Evolutionary conservation across 2,888 invertebrate genomes (phyloP), one percentile per base, ranked within the genome.

Genomic region (Pyrgus malvae): DNA sequence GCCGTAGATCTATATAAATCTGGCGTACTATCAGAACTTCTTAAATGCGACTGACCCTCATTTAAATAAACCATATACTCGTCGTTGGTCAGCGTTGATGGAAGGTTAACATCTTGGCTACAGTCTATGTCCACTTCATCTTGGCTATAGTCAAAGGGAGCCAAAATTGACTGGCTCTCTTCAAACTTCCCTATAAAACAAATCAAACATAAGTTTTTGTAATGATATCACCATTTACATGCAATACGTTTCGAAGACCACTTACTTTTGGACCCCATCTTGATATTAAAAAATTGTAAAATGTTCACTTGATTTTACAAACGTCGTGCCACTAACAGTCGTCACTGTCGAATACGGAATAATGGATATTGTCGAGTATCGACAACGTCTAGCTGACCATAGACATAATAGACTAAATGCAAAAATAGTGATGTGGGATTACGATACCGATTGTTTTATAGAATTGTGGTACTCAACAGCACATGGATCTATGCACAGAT

Each of bases 401-500:
- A n/a, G n/a, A n/a, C n/a, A n/a, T n/a, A n/a, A n/a, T n/a, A n/a
- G n/a, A n/a, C n/a, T n/a, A n/a, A n/a, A n/a, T n/a, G n/a, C n/a
- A n/a, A n/a, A n/a, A 33, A 11, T 12, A 33, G 33, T 33, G 33
- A 11, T 33, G 33, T 12, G 33, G 33, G 12, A 33, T 33, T 12
- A 33, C n/a, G 33, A 12, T 33, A 12, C 29, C 48, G 40, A 49
- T 46, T 16, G 17, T 23, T 38, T 16, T 37, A 33, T 37, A 27
- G 33, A 5, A 16, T 17, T 42, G 5, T 55, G 55, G 48, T 41
- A 55, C 29, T 55, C 55, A 23, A 19, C 42, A 35, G 37, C 25
- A 55, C 55, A 55, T 21, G 55, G 41, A 11, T 55, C 48, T 25
- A 55, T 29, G 16, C 55, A 45, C 2, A 45, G 45, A 31, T 45